Base-by-base conservation (phyloP, 1,140 invertebrate genomes). In the Eurosta solidaginis region DNA sequence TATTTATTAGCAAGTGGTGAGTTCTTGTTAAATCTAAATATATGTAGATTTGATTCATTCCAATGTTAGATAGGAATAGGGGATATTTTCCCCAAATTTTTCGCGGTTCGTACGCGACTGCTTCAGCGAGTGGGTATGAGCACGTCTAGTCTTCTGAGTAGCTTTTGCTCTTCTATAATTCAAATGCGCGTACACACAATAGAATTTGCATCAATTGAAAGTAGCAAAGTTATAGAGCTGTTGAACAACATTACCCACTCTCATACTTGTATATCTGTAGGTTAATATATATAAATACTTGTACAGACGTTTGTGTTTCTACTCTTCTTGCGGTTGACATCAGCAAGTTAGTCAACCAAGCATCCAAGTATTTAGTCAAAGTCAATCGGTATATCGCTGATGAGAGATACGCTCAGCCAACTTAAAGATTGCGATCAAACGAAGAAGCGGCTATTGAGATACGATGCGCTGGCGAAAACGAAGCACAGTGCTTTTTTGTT, bases 81-180 rank as follows among this genome's bases (percentile, higher is more conserved):
- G n/a, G n/a, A n/a, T n/a, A n/a, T n/a, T n/a, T n/a, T n/a, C n/a
- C n/a, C n/a, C n/a, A n/a, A n/a, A n/a, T n/a, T n/a, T n/a, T n/a
- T n/a, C n/a, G n/a, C n/a, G n/a, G n/a, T n/a, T n/a, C n/a, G n/a
- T n/a, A n/a, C n/a, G n/a, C n/a, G n/a, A n/a, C n/a, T n/a, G n/a
- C n/a, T n/a, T n/a, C n/a, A n/a, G n/a, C n/a, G n/a, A 36, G 29
- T 33, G 54, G 33, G 54, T 63, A 63, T 63, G 54, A 68, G 59
- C 40, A 40, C 33, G 59, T 68, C n/a, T 68, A 42, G 59, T 68
- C 59, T 68, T 68, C 59, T 68, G 59, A 68, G 59, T 68, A 68
- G 59, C 33, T 68, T 1, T 36, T 68, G 59, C 59, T 68, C 59
- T 68, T 68, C 36, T 17, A 68, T 33, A 40, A 42, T 68, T 68